A percentile compares a stretch with the other conserved stretches of the same genome.
phyloP scores from a whole-genome alignment of 2,888 invertebrate genomes.

The Scelioninae gen. 1 region DNA sequence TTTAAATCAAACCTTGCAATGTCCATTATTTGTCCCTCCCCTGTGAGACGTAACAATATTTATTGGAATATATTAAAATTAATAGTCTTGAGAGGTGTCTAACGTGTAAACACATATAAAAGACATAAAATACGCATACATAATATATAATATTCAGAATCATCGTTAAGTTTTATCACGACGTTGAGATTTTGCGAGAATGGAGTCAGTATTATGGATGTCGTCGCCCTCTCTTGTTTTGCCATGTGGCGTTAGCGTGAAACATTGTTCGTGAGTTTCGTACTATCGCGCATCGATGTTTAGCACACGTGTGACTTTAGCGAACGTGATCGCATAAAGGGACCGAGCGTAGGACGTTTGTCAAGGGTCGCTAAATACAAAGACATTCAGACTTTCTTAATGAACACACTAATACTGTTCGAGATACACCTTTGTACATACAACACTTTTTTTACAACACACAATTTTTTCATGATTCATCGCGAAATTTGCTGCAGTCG shows the following conservation, averaged over 20 bases:
- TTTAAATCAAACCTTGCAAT: too few relatives aligned
- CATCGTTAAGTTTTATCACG: slow-evolving; percentile 32
- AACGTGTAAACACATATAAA: slow-evolving; percentile 12
- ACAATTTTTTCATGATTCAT: slow-evolving; percentile 31
- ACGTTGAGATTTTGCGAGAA: slow-evolving; percentile 24
- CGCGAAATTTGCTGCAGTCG: slow-evolving; percentile 34
- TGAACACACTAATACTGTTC: slow-evolving; percentile 31
- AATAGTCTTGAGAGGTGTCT: neutral
- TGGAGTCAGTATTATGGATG: neutral
- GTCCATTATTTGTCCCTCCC: too few relatives aligned
- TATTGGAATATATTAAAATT: slow-evolving; percentile 9
- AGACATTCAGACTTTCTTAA: slow-evolving; percentile 38
- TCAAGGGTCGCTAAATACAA: slow-evolving; percentile 35
- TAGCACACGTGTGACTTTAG: slow-evolving; percentile 40
- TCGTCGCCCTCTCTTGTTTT: slow-evolving; percentile 38
- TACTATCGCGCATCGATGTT: slow-evolving; percentile 50
- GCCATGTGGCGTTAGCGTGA: slow-evolving; percentile 40
- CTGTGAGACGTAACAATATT: too few relatives aligned
- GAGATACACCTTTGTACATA: slow-evolving; percentile 27
- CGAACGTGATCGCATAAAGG: slow-evolving; percentile 62
- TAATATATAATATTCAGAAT: slow-evolving; percentile 30
- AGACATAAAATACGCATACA: slow-evolving; percentile 7
- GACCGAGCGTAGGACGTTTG: slow-evolving; percentile 27
- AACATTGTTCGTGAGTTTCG: slow-evolving; percentile 57
- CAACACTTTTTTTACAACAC: too few relatives aligned